Evolutionary conservation across 2,113 vertebrate genomes (phyloP).

Genomic region (Meles meles): DNA sequence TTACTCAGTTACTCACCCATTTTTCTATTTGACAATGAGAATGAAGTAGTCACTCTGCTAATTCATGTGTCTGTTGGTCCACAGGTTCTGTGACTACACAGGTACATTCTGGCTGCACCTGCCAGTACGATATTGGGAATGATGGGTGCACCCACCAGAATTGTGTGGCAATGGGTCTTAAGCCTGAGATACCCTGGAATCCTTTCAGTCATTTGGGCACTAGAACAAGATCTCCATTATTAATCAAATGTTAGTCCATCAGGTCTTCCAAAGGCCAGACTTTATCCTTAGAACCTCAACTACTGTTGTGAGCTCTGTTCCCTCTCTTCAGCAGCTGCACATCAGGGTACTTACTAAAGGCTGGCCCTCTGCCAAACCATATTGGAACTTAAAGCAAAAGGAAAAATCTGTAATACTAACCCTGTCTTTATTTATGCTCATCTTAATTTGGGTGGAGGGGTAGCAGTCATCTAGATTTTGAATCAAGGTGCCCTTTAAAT

Average conservation of each 20-base stretch:
- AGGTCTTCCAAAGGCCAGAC: neutral
- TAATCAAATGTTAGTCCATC: neutral
- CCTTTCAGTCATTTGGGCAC: neutral
- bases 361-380: neutral
- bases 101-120: neutral
- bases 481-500: neutral
- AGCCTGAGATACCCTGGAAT: neutral
- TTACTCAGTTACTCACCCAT: neutral
- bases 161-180: too few relatives aligned
- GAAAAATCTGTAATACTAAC: neutral
- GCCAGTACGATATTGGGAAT: neutral
- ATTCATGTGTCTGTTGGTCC: neutral
- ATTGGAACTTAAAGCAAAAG: neutral
- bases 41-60: neutral
- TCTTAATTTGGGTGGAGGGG: neutral
- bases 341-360: neutral
- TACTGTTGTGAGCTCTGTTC: neutral
- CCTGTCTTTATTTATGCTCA: neutral
- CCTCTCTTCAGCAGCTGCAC: neutral
- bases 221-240: neutral
- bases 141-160: neutral
- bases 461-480: neutral
- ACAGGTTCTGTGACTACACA: neutral
- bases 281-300: neutral
- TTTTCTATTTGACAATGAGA: neutral